These are phyloP conservation scores for Psittacula echo DNA, from an alignment of 2,797 vertebrate species.

Conservation along the genomic window DNA sequence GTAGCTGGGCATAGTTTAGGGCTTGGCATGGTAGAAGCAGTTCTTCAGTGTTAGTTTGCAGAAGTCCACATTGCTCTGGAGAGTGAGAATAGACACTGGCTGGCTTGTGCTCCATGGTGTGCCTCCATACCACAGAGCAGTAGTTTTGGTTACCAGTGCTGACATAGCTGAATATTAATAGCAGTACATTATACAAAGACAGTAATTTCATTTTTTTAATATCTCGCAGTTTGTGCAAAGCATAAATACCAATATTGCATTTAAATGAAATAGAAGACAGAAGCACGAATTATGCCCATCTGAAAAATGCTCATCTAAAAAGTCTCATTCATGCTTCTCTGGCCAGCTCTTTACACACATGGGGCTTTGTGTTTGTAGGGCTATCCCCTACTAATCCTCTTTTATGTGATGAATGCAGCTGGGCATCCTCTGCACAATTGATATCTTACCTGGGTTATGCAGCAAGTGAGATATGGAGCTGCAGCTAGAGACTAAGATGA, in stretches of 20 bases:
- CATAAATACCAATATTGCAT: not conserved
- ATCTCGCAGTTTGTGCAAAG: not conserved
- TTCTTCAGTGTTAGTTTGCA: not conserved
- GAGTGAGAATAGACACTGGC: rapidly evolving
- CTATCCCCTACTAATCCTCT: rapidly evolving
- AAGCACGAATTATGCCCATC: not conserved
- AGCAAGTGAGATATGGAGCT: not conserved
- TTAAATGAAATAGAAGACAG: not conserved
- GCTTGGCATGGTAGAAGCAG: not conserved
- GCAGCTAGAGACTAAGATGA: not conserved
- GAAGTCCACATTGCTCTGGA: not conserved
- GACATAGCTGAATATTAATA: not conserved
- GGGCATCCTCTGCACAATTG: rapidly evolving
- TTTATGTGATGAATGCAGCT: not conserved
- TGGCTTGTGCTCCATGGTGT: not conserved
- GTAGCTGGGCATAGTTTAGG: not conserved
- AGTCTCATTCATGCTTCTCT: rapidly evolving
- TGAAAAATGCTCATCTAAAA: not conserved
- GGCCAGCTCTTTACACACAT: not conserved
- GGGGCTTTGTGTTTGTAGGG: not conserved
- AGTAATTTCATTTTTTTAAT: not conserved
- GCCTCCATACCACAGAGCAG: not conserved
- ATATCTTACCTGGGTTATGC: not conserved
- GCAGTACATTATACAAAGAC: not conserved
- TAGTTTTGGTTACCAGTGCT: not conserved